phyloP scores from a whole-genome alignment of 2,113 vertebrate species.

The Alaudala cheleensis region DNA sequence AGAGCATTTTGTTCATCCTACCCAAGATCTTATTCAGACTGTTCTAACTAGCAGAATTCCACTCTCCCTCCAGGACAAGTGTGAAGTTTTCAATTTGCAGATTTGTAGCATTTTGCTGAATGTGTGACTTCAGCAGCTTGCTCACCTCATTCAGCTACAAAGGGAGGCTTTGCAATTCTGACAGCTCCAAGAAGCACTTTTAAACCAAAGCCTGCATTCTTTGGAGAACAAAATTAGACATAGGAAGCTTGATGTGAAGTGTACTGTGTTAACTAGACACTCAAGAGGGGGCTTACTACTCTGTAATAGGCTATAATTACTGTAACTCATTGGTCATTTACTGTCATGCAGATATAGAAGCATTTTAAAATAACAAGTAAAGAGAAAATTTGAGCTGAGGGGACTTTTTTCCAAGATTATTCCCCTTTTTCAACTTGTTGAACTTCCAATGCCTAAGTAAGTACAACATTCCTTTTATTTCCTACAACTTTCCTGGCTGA shows the following conservation, averaged over 20 bases:
- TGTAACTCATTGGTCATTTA: not conserved
- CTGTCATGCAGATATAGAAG: not conserved
- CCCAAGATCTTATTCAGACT: not conserved
- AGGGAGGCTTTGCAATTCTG: not conserved
- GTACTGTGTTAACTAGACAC: not conserved
- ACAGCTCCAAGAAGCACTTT: not conserved
- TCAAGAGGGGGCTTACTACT: not conserved
- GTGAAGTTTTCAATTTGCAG: conserved; percentile 43
- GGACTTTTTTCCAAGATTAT: not conserved
- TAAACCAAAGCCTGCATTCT: not conserved
- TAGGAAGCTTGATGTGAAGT: not conserved
- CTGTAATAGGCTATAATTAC: not conserved
- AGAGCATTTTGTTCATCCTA: not conserved
- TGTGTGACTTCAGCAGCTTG: not conserved
- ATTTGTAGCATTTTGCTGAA: conserved; percentile 29
- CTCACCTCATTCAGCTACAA: not conserved
- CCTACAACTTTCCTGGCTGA: not conserved
- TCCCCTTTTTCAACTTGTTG: not conserved
- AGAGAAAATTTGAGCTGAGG: not conserved
- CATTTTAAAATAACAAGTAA: not conserved
- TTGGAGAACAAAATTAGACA: not conserved
- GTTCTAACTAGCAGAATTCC: not conserved
- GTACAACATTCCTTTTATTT: not conserved
- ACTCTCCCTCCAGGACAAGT: not conserved
- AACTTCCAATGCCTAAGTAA: not conserved